Evolutionary conservation across 2,113 vertebrate species (phyloP), one percentile per base, ranked within the genome.

Genomic region (Craseonycteris thonglongyai): DNA sequence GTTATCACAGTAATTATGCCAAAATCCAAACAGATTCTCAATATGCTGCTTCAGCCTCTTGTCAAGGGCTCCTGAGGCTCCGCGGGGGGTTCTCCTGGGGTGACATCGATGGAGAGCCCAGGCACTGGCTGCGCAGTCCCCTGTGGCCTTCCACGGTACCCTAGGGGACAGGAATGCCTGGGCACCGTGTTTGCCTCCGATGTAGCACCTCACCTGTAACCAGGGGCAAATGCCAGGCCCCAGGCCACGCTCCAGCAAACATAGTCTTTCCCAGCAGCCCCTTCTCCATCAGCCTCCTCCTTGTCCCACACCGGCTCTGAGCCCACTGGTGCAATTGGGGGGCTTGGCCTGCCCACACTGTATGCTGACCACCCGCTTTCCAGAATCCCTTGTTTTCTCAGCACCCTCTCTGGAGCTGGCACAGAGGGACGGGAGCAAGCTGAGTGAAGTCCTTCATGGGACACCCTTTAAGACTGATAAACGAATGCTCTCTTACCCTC

Each of bases 11-110:
- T 87, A 90, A 95, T 21, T 69, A 82, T 28, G 21, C 59, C 33
- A 35, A 82, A 96, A 88, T 96, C 68, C 30, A 85, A 94, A 68
- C 80, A 78, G 86, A 66, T 72, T 80, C 65, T 95, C 75, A 19
- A 16, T 45, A 28, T 24, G 42, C 74, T 24, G 22, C 56, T 54
- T 93, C 15, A 90, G 72, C 45, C 72, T 94, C 28, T 85, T 38
- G 6, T 72, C 30, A 14, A 80, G 71, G 51, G 65, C 35, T 91
- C 69, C 88, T 33, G 87, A 76, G n/a, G 18, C 1, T 8, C 81
- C 86, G n/a, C 51, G 61, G 86, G 74, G 51, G 71, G 42, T 3
- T 54, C 0, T 0, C 2, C 5, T 30, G 68, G 45, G 22, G 7
- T 35, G 30, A 13, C 7, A 21, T n/a, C 81, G 19, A 4, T 10